Conservation (phyloP, 2,797 vertebrate genomes). For the Miichthys miiuy region DNA sequence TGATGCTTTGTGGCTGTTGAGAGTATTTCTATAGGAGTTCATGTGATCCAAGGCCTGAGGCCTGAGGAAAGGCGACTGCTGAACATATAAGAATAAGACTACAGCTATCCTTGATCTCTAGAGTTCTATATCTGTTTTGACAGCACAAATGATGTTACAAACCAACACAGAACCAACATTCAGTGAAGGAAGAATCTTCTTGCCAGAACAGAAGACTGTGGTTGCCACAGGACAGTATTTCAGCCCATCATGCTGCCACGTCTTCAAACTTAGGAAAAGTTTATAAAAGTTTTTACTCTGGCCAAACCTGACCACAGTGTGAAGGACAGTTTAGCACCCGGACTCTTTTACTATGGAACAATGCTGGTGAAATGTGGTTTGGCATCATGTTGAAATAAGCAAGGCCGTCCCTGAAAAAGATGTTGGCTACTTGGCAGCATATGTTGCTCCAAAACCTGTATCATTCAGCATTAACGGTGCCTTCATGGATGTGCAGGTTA, state of each 20-base stretch:
- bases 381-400: too few relatives aligned
- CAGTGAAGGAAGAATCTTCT: background rate
- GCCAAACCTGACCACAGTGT: background rate
- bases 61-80: background rate
- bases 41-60: slow-evolving; percentile 2
- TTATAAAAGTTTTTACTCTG: background rate
- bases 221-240: too few relatives aligned
- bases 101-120: background rate
- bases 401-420: too few relatives aligned
- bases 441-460: too few relatives aligned
- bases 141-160: background rate
- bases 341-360: too few relatives aligned
- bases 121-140: background rate
- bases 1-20: background rate
- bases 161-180: background rate
- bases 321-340: background rate
- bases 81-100: background rate
- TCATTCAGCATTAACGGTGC: too few relatives aligned
- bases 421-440: too few relatives aligned
- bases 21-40: background rate
- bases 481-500: too few relatives aligned
- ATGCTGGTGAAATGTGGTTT: too few relatives aligned
- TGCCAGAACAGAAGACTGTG: background rate
- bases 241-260: background rate
- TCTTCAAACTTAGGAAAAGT: background rate